Evolutionary conservation across 2,888 invertebrate species (phyloP).

Genomic region (Caradrina kadenii): DNA sequence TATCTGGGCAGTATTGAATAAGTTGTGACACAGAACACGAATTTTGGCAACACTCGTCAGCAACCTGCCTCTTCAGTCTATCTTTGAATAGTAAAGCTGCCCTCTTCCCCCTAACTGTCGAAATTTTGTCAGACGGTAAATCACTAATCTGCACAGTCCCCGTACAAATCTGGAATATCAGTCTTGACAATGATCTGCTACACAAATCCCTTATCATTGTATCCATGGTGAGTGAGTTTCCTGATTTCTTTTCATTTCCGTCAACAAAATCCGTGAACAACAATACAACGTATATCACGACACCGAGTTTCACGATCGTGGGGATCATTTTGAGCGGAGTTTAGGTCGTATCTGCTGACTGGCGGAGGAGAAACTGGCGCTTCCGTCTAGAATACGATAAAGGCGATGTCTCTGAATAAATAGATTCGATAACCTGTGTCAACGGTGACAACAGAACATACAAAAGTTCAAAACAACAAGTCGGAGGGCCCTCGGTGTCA

Average conservation of each 20-base stretch:
- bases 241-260: constrained; percentile 60
- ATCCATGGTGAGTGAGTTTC: constrained; percentile 68
- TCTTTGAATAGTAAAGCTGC: constrained; percentile 72
- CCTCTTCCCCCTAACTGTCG: constrained; percentile 75
- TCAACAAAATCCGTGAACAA: constrained; percentile 70
- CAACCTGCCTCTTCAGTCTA: constrained; percentile 76
- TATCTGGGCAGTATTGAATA: constrained; percentile 83
- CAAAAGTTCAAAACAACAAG: constrained; percentile 89
- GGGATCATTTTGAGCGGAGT: constrained; percentile 74
- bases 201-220: constrained; percentile 75
- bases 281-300: constrained; percentile 71
- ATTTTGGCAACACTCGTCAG: constrained; percentile 79
- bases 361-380: constrained; percentile 76
- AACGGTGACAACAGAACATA: constrained; percentile 81
- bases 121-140: constrained; percentile 67
- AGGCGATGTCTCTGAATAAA: constrained; percentile 81
- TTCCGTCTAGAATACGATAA: constrained; percentile 81
- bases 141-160: constrained; percentile 72
- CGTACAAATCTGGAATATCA: constrained; percentile 77
- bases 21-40: constrained; percentile 80
- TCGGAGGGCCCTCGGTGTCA: constrained; percentile 77
- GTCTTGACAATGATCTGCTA: constrained; percentile 72
- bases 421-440: constrained; percentile 88
- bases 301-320: constrained; percentile 67
- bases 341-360: constrained; percentile 70